Evolutionary conservation across 2,797 vertebrate species (phyloP).

Genomic region (Percopsis omiscomaycus): DNA sequence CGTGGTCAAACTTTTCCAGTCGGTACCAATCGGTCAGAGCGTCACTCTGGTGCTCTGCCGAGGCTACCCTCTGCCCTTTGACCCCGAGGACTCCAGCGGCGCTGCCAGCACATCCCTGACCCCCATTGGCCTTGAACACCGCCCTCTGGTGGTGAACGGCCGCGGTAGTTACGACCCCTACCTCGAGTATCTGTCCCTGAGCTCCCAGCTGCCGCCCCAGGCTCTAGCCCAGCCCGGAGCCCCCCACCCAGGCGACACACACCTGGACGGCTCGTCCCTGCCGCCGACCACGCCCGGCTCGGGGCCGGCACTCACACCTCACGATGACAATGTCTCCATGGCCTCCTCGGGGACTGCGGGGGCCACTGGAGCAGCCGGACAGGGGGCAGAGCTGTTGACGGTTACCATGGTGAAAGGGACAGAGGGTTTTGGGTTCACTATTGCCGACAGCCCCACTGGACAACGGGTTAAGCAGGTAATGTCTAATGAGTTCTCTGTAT

Average conservation of each 20-base stretch:
- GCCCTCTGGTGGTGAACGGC: slow-evolving; percentile 91
- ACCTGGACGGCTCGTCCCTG: slow-evolving; percentile 88
- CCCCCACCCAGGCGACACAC: slow-evolving; percentile 90
- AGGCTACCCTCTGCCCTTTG: slow-evolving; percentile 96
- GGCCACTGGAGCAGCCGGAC: slow-evolving; percentile 80
- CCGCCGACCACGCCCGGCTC: slow-evolving; percentile 85
- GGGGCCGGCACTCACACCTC: slow-evolving; percentile 70
- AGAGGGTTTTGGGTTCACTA: slow-evolving; percentile 98
- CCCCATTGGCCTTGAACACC: slow-evolving; percentile 92
- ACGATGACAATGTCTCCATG: slow-evolving; percentile 95
- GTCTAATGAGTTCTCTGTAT: neutral
- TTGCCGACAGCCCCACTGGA: slow-evolving; percentile 97
- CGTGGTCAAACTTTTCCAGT: slow-evolving; percentile 99
- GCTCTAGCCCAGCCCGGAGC: slow-evolving; percentile 80
- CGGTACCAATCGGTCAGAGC: slow-evolving; percentile 96
- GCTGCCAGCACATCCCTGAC: slow-evolving; percentile 84
- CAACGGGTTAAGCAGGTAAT: slow-evolving; percentile 94
- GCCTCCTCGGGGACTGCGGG: slow-evolving; percentile 90
- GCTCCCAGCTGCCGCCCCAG: slow-evolving; percentile 92
- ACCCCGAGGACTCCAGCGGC: slow-evolving; percentile 88
- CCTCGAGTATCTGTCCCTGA: slow-evolving; percentile 97
- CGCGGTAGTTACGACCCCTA: slow-evolving; percentile 97
- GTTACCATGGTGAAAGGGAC: slow-evolving; percentile 98
- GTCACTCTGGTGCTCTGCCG: slow-evolving; percentile 97
- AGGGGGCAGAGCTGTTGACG: slow-evolving; percentile 91